phyloP scores from a whole-genome alignment of 2,888 invertebrate species.

The Chrysotoxum bicinctum region DNA sequence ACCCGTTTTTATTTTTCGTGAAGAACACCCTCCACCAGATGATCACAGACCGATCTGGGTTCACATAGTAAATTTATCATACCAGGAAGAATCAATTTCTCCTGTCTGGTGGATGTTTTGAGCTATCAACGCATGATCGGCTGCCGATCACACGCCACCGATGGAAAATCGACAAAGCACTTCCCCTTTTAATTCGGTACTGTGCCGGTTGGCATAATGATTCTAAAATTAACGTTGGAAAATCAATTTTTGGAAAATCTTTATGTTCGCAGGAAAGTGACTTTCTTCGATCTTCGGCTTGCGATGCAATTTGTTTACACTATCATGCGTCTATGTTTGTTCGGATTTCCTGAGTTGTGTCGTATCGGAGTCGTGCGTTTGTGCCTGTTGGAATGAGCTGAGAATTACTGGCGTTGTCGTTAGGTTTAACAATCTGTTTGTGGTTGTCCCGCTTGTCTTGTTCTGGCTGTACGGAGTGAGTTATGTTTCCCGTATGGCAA shows the following conservation, averaged over 20 bases:
- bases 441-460: slow-evolving; percentile 65
- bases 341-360: slow-evolving; percentile 67
- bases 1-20: neutral
- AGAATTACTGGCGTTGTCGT: slow-evolving; percentile 31
- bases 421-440: slow-evolving; percentile 63
- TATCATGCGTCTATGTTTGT: slow-evolving; percentile 67
- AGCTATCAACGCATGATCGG: slow-evolving; percentile 63
- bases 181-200: slow-evolving; percentile 33
- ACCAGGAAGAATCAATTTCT: slow-evolving; percentile 55
- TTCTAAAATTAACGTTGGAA: slow-evolving; percentile 54
- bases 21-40: slow-evolving; percentile 29
- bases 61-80: slow-evolving; percentile 45
- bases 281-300: slow-evolving; percentile 55
- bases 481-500: slow-evolving; percentile 59
- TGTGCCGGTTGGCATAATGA: slow-evolving; percentile 38
- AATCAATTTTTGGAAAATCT: slow-evolving; percentile 15
- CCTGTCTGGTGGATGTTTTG: slow-evolving; percentile 36
- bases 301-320: slow-evolving; percentile 62
- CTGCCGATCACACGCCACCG: slow-evolving; percentile 49
- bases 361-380: slow-evolving; percentile 27
- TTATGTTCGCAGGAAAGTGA: slow-evolving; percentile 51
- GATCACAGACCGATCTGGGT: slow-evolving; percentile 46
- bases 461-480: slow-evolving; percentile 50
- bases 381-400: slow-evolving; percentile 32
- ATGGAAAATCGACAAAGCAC: slow-evolving; percentile 50